phyloP scores from a whole-genome alignment of 2,888 invertebrate species.

The Tromatobia lineatoria region DNA sequence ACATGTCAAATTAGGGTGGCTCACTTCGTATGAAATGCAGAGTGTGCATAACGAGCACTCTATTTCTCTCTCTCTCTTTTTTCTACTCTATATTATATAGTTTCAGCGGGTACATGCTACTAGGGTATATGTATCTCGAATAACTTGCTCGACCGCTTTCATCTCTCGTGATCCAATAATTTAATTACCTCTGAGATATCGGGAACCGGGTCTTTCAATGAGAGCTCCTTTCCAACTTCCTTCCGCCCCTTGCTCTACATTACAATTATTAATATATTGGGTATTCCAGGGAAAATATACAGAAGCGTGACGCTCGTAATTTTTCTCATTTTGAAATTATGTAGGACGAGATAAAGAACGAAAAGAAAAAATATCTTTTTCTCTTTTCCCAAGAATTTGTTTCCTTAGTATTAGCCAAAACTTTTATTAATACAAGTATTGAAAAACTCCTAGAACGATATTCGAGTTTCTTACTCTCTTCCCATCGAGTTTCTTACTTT shows the following conservation, averaged over 20 bases:
- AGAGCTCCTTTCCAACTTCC: slow-evolving; percentile 57
- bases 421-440: no score
- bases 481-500: no score
- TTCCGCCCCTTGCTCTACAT: slow-evolving; percentile 45
- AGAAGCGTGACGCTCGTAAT: background rate
- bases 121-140: slow-evolving; percentile 22
- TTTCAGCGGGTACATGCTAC: slow-evolving; percentile 1
- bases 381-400: no score
- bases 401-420: no score
- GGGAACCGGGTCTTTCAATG: slow-evolving; percentile 48
- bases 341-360: no score
- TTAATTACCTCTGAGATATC: slow-evolving; percentile 51
- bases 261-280: background rate
- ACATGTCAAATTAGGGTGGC: no score
- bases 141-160: slow-evolving; percentile 59
- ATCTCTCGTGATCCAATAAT: slow-evolving; percentile 58
- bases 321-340: no score
- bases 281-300: background rate
- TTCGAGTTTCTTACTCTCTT: background rate
- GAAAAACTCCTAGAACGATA: background rate
- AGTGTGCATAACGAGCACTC: background rate
- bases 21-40: background rate
- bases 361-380: no score
- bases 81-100: background rate
- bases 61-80: background rate